These are phyloP conservation scores for Chromis chromis DNA, from an alignment of 2,797 vertebrate genomes.

Conservation along the genomic window DNA sequence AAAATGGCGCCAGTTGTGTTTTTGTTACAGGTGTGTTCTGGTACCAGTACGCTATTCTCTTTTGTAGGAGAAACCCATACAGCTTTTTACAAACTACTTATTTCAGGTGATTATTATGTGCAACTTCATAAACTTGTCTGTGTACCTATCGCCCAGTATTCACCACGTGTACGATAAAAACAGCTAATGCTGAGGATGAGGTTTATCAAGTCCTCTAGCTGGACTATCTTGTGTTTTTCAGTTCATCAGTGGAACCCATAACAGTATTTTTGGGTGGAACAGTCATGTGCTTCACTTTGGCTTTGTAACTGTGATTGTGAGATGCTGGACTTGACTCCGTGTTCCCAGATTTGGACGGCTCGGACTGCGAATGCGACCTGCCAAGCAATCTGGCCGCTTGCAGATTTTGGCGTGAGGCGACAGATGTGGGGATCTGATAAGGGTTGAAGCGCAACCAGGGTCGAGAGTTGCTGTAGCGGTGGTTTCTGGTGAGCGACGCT, in stretches of 20 bases:
- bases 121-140: not conserved
- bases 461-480: slow-evolving; percentile 83
- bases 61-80: slow-evolving; percentile 15
- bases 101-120: slow-evolving; percentile 30
- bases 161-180: not conserved
- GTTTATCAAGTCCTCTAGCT: slow-evolving; percentile 87
- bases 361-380: slow-evolving; percentile 76
- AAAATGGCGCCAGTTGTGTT: too few species aligned
- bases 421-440: slow-evolving; percentile 87
- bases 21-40: too few species aligned
- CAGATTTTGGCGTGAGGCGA: slow-evolving; percentile 82
- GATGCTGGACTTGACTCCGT: slow-evolving; percentile 79
- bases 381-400: slow-evolving; percentile 77
- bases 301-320: slow-evolving; percentile 80
- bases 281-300: slow-evolving; percentile 83
- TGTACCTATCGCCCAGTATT: not conserved
- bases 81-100: slow-evolving; percentile 8
- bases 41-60: too few species aligned
- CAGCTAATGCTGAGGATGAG: slow-evolving; percentile 82
- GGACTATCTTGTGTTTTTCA: slow-evolving; percentile 87
- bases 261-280: slow-evolving; percentile 83
- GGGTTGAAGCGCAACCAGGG: slow-evolving; percentile 91
- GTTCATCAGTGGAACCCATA: slow-evolving; percentile 86
- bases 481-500: slow-evolving; percentile 84
- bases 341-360: slow-evolving; percentile 79